Percentiles rank a stretch among this genome's conserved stretches.
Conservation (phyloP, 2,113 vertebrate species). For the Dicrurus megarhynchus region DNA sequence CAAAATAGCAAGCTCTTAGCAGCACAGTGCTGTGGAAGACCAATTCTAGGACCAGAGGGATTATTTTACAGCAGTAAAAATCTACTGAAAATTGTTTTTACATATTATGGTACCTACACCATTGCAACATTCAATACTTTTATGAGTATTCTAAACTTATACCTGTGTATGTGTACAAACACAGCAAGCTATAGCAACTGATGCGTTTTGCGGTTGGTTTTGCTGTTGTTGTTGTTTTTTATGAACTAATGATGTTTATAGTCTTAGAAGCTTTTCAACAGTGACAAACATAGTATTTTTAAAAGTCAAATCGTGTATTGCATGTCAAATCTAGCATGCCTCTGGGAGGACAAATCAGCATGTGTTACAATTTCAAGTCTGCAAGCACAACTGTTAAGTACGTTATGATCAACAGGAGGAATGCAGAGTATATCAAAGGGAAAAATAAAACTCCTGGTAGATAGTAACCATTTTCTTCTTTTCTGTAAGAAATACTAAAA, state of each 20-base stretch:
- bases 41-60: background rate
- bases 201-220: fast-evolving
- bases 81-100: background rate
- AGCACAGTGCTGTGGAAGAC: background rate
- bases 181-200: background rate
- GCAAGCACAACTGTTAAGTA: slow-evolving; percentile 18
- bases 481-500: background rate
- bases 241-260: slow-evolving; percentile 18
- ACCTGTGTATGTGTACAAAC: background rate
- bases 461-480: background rate
- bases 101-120: background rate
- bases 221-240: background rate
- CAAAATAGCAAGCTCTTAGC: background rate
- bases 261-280: slow-evolving; percentile 12
- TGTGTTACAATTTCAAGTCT: slow-evolving; percentile 17
- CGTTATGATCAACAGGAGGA: slow-evolving; percentile 43
- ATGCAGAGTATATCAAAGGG: slow-evolving; percentile 14
- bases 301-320: background rate
- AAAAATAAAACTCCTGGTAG: slow-evolving; percentile 27
- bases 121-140: background rate
- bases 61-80: background rate
- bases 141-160: background rate
- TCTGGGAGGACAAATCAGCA: slow-evolving; percentile 52
- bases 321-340: slow-evolving; percentile 33
- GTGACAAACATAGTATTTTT: slow-evolving; percentile 15